Percentiles rank a stretch among this genome's conserved stretches.
These are phyloP conservation scores for Xenopus borealis DNA, from an alignment of 2,113 vertebrate genomes.

Conservation along the genomic window DNA sequence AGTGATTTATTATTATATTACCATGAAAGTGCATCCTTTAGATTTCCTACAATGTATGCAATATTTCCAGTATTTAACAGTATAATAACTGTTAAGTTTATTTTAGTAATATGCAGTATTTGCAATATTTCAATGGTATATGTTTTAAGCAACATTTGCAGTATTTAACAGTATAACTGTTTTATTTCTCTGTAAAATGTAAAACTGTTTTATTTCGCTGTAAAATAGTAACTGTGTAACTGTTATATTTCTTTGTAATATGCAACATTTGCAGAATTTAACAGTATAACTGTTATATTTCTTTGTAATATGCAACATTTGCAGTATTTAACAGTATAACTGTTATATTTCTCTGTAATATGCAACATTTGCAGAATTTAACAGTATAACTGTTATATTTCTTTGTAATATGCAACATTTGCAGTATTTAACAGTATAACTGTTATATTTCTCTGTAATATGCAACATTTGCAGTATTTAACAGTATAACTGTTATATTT, in stretches of 20 bases:
- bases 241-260: neutral
- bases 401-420: too few species aligned
- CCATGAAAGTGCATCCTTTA: neutral
- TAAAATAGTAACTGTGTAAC: neutral
- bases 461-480: neutral
- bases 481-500: too few species aligned
- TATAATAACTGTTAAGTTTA: too few species aligned
- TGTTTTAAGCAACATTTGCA: too few species aligned
- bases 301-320: neutral
- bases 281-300: too few species aligned
- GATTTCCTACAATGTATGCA: neutral
- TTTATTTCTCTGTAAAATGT: neutral
- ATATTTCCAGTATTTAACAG: neutral
- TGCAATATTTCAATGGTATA: neutral
- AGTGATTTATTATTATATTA: neutral
- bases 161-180: neutral
- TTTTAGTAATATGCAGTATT: neutral
- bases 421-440: too few species aligned
- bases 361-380: too few species aligned
- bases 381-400: too few species aligned
- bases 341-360: too few species aligned
- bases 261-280: neutral
- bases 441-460: neutral
- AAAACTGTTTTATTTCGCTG: slow-evolving; percentile 1
- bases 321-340: neutral